Evolutionary conservation across 2,113 vertebrate genomes (phyloP), one percentile per base, ranked within the genome.

Genomic region (Burhinus bistriatus): DNA sequence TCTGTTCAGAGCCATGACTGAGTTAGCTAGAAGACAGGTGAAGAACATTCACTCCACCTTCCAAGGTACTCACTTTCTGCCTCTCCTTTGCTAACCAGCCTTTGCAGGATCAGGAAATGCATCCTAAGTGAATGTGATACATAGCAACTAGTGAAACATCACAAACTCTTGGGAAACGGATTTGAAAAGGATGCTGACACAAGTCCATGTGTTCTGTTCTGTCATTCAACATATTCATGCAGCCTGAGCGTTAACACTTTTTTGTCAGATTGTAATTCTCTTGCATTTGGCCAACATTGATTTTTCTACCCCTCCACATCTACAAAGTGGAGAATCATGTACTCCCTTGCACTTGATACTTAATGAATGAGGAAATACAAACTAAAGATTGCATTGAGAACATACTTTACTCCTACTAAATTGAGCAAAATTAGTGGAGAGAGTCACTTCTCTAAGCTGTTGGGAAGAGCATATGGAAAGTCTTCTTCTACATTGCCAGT

Each of bases 341-440:
- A 75, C 61, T 92, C 54, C 54, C 51, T 87, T 96, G 61, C 54
- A 84, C 57, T 79, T 73, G 40, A 26, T 80, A 72, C 51, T 83
- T 92, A 77, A 92, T 86, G 72, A 91, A 85, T 52, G 42, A 91
- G 55, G 52, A 94, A 94, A 95, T 61, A 47, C 52, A 77, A 93
- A 83, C 11, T 38, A 40, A 87, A 78, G 61, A 61, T 84, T 73
- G 42, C 66, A 89, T 52, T 92, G 93, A 85, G 85, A 93, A 80
- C 68, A 69, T 52, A 47, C 20, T 47, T 73, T 91, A 73, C 45
- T 83, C 77, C 62, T 80, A 90, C 80, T 54, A 82, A 94, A 83
- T 40, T 92, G 64, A 93, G 80, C 83, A 90, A 90, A 95, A 64
- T 71, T 87, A 96, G 62, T 76, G 49, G 68, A 61, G 52, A 58